Evolutionary conservation across 2,888 invertebrate species (phyloP).

Genomic region (Drosophila atripex): DNA sequence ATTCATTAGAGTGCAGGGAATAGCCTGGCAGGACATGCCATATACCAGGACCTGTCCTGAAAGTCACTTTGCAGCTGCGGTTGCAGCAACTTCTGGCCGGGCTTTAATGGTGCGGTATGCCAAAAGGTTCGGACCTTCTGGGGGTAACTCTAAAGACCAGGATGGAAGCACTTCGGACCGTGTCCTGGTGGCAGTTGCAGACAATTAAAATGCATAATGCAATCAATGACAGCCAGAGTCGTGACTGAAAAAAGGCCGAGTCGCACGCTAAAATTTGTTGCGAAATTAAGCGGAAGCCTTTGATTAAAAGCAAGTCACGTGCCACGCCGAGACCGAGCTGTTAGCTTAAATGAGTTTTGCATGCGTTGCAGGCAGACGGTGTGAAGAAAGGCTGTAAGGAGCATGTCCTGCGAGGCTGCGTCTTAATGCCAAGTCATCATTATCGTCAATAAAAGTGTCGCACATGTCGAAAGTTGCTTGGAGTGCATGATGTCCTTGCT

Average conservation of each 20-base stretch:
- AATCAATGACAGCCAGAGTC: conserved; percentile 43
- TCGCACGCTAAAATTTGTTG: conserved; percentile 52
- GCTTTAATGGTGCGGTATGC: conserved; percentile 73
- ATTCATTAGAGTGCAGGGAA: conserved; percentile 55
- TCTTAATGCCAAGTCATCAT: conserved; percentile 73
- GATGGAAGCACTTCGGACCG: neutral
- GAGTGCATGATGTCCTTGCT: conserved; percentile 66
- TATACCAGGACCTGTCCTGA: conserved; percentile 12
- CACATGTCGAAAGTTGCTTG: conserved; percentile 73
- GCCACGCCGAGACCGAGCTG: conserved; percentile 25
- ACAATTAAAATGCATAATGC: conserved; percentile 71
- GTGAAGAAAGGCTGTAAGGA: conserved; percentile 2
- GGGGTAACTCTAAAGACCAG: neutral
- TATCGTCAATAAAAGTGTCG: conserved; percentile 79
- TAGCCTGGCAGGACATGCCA: conserved; percentile 6
- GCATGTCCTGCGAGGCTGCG: conserved; percentile 12
- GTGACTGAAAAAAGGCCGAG: conserved; percentile 43
- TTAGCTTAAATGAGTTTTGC: conserved; percentile 77
- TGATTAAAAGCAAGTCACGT: conserved; percentile 64
- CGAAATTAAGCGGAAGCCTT: conserved; percentile 38
- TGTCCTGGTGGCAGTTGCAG: conserved; percentile 35
- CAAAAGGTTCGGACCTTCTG: conserved; percentile 6
- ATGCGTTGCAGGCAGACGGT: conserved; percentile 53
- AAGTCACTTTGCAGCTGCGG: conserved; percentile 48
- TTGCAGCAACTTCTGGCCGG: conserved; percentile 64